Base-by-base conservation (phyloP, 2,888 invertebrate species). In the Chrysolina americana region DNA sequence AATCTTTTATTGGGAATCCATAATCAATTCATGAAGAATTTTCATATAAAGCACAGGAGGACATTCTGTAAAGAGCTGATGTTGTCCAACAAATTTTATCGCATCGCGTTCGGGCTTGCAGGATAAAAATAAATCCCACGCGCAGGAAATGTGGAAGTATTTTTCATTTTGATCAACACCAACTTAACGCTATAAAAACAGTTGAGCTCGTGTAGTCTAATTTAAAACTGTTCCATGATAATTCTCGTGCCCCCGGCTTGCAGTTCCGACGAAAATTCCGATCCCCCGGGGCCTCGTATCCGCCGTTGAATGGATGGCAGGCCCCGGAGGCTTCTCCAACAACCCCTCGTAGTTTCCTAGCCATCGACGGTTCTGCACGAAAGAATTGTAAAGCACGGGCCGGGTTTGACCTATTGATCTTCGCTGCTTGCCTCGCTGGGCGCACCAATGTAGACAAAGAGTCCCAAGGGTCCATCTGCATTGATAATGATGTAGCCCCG, bases 401-500 rank as follows among this genome's bases (percentile, higher is more conserved):
- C 76, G 59, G 76, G 83, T 81, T 82, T 83, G 84, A 85, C 85
- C 85, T 85, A 85, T 85, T 83, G 85, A 85, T 85, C 84, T 83
- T 73, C 50, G 82, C 82, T 77, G 78, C 81, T 78, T 80, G 82
- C 56, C 81, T 82, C 76, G 78, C 81, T 80, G 81, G 82, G 82
- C 82, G 81, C 82, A 81, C 80, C 80, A 81, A 75, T 79, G 81
- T 81, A 85, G 83, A 85, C 84, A 85, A 85, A 85, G 85, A 85
- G 82, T 83, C 81, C 81, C 81, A 82, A 84, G 83, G 59, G 59
- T 23, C 59, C 59, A 86, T 87, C 87, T 86, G 86, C 86, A 86
- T 86, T 86, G 87, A 86, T 86, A 86, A 86, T 86, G 84, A 86
- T 81, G 85, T 83, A 78, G 81, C 84, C 83, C 68, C 71, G 68